Base-by-base conservation (phyloP, 2,888 invertebrate species). In the Leptinotarsa juncta region DNA sequence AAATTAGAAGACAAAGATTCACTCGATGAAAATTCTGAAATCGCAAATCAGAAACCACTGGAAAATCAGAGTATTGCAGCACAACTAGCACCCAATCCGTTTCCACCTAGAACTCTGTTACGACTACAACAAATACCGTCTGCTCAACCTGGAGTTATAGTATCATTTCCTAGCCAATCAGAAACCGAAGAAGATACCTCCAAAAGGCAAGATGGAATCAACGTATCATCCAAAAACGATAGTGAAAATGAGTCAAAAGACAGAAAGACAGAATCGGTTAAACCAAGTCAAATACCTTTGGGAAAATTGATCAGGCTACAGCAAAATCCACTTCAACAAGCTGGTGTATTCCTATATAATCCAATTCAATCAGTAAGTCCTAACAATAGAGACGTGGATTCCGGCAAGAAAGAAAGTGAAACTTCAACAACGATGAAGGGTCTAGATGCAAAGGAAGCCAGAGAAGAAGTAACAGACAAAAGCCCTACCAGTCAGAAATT, bases 391-490 rank as follows among this genome's bases (percentile, higher is more conserved):
- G 65, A 48, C n/a, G n/a, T 32, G 2, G 16, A 66, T 16, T 68
- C 3, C 1, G 15, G 68, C 26, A 18, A 68, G 2, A 49, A 32
- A 62, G 67, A 32, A 51, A n/a, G 12, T 15, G 49, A 60, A 15
- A 50, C 65, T 60, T 3, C 53, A 1, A 49, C 55, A 16, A 65
- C 67, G 2, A 42, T 20, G 42, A 68, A 62, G 42, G 23, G 14
- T 23, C 87, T 71, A 18, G 71, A 74, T 18, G 57, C 67, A 15
- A 75, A 77, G 73, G 32, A 62, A 50, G 72, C 75, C 18, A 23
- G 70, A 67, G 70, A 60, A 67, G 67, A 75, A 67, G 65, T 57
- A n/a, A 42, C 32, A 10, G 55, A 23, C 16, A 74, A 73, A 73
- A 77, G 71, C 60, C 75, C 73, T 57, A 65, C 16, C 53, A 55